Evolutionary conservation across 1,140 invertebrate genomes (phyloP).

Genomic region (Brachionus plicatilis): DNA sequence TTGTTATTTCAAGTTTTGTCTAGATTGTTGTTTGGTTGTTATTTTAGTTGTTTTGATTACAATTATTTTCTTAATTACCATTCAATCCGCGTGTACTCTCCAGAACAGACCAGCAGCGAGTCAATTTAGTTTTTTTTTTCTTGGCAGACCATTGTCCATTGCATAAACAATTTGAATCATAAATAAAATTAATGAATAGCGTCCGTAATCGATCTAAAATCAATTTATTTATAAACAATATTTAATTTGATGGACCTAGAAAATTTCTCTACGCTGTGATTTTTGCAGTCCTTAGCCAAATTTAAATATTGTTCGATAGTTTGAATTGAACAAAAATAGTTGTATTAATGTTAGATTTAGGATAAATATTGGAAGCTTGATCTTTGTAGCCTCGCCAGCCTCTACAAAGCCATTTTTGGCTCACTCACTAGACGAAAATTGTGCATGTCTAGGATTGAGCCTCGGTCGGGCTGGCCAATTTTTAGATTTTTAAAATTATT

Average conservation of each 20-base stretch:
- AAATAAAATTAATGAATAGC: not conserved
- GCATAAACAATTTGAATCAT: not conserved
- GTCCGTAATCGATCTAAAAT: not conserved
- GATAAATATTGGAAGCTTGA: too few species aligned
- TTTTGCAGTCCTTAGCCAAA: not conserved
- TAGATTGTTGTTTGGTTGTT: conserved; percentile 17
- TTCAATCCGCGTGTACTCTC: not conserved
- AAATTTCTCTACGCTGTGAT: not conserved
- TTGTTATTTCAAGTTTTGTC: conserved; percentile 25
- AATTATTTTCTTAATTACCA: conserved; percentile 35
- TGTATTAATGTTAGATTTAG: too few species aligned
- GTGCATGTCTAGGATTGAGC: too few species aligned
- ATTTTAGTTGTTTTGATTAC: conserved; percentile 34
- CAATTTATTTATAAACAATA: not conserved
- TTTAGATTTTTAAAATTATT: too few species aligned
- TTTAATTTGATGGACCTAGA: not conserved
- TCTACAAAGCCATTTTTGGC: too few species aligned
- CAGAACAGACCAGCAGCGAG: not conserved
- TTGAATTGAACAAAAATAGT: not conserved
- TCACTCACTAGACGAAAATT: too few species aligned
- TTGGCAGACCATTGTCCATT: not conserved
- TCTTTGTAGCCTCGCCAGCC: too few species aligned
- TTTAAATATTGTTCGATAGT: not conserved
- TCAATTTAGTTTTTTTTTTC: not conserved
- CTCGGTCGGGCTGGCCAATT: too few species aligned